A percentile compares a stretch with the other conserved stretches of the same genome.
Evolutionary conservation across 1,140 invertebrate species (phyloP).

Genomic region (Pararge aegeria): DNA sequence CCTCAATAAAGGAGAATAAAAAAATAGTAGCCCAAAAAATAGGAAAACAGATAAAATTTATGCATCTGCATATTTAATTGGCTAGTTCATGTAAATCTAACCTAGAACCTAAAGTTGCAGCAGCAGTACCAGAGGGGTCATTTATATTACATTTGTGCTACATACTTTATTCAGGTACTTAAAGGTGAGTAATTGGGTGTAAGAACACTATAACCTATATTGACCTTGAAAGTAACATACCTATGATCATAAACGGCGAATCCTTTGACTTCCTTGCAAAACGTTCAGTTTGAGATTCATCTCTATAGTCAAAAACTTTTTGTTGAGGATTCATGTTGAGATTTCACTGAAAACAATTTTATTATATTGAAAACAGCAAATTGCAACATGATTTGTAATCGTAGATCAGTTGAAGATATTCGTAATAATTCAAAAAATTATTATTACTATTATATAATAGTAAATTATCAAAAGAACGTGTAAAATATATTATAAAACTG

Average conservation of each 20-base stretch:
- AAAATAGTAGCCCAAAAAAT: no score
- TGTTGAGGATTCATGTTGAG: slow-evolving; percentile 36
- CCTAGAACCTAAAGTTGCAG: no score
- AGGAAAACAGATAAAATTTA: no score
- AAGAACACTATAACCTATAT: no score
- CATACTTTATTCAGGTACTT: no score
- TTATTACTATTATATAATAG: slow-evolving; percentile 1
- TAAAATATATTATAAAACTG: slow-evolving; percentile 7
- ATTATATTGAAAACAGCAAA: neutral
- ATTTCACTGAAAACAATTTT: slow-evolving; percentile 25
- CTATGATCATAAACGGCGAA: slow-evolving; percentile 84
- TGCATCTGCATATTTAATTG: no score
- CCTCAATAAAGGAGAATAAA: no score
- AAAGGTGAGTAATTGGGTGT: no score
- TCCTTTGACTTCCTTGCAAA: slow-evolving; percentile 84
- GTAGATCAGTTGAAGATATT: neutral
- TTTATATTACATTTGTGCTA: no score
- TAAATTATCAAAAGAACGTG: slow-evolving; percentile 5
- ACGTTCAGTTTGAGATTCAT: slow-evolving; percentile 78
- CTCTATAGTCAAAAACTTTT: slow-evolving; percentile 60
- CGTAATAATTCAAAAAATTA: neutral
- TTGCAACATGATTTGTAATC: neutral
- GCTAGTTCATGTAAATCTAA: no score
- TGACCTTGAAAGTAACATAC: slow-evolving; percentile 54
- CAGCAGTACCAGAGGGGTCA: no score